Base-by-base conservation (phyloP, 2,888 invertebrate genomes). In the Thumatha senex region DNA sequence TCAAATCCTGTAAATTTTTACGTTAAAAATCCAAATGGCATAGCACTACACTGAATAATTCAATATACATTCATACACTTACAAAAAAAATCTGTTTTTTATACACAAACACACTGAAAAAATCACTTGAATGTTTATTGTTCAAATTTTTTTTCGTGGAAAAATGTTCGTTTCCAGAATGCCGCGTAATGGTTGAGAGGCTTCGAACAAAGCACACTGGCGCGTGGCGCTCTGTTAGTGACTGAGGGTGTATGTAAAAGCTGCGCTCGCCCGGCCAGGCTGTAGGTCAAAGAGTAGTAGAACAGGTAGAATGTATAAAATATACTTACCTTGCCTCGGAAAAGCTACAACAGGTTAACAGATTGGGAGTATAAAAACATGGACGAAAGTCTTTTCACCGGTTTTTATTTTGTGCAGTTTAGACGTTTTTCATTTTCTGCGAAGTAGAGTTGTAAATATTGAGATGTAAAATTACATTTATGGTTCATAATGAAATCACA, bases 201-300 rank as follows among this genome's bases (percentile, higher is more conserved):
- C 9, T 31, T 52, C 50, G 53, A 40, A 15, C 29, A 38, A 58
- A 59, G 58, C 65, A 48, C 46, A 61, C 51, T 56, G 45, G 50
- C 55, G 56, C 64, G 58, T 72, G 61, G 75, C 74, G 70, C 71
- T 76, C 76, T 71, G 82, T 80, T 78, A 77, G 75, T 76, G 76
- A 89, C 89, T 89, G 88, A 87, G 88, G 86, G 83, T 81, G 78
- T 77, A 75, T 70, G 77, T 74, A 80, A 67, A 52, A 83, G 86
- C 85, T 84, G 74, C 75, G 75, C 78, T 80, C 68, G 82, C 80
- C 89, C 83, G 89, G 89, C 84, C 89, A 82, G 84, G 78, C 87
- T 81, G 63, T 56, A 61, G 51, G 77, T 54, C 89, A 89, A 74
- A 86, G 81, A 89, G 54, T 77, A 78, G n/a, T 35, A 10, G n/a